Percentiles rank a stretch among this genome's conserved stretches.
These are phyloP conservation scores for Cantharis lateralis DNA, from an alignment of 2,888 invertebrate genomes.

Conservation along the genomic window DNA sequence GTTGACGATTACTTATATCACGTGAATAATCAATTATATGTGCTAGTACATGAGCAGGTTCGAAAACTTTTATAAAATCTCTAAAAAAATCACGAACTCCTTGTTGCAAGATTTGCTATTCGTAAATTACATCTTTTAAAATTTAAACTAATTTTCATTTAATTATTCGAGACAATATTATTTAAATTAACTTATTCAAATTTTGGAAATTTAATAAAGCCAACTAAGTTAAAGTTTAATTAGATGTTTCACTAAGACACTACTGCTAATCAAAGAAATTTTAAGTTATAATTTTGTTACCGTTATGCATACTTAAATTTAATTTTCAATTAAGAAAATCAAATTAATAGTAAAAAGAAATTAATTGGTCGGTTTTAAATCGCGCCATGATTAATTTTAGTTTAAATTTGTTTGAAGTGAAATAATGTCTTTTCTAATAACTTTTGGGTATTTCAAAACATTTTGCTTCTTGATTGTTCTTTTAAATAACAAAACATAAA, in stretches of 20 bases:
- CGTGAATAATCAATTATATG: constrained; percentile 39
- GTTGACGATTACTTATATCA: constrained; percentile 38
- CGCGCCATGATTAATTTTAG: background rate
- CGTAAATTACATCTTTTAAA: background rate
- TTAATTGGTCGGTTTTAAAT: background rate
- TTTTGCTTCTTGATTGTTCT: too few species aligned
- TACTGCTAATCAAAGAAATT: background rate
- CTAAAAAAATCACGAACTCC: background rate
- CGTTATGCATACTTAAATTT: background rate
- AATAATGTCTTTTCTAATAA: background rate
- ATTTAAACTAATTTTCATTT: background rate
- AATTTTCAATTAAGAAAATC: background rate
- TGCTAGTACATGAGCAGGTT: constrained; percentile 20
- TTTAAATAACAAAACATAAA: background rate
- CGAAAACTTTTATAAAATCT: constrained; percentile 7
- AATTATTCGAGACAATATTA: background rate
- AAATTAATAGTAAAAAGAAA: background rate
- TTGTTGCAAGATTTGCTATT: background rate
- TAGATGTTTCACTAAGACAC: background rate
- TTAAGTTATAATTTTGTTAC: background rate
- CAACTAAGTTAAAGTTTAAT: background rate
- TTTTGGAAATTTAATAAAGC: background rate
- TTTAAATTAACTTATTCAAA: background rate
- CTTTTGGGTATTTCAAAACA: too few species aligned
- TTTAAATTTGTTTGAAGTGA: background rate